Evolutionary conservation across 2,797 vertebrate genomes (phyloP), one percentile per base, ranked within the genome.

Genomic region (Syngnathus rostellatus): DNA sequence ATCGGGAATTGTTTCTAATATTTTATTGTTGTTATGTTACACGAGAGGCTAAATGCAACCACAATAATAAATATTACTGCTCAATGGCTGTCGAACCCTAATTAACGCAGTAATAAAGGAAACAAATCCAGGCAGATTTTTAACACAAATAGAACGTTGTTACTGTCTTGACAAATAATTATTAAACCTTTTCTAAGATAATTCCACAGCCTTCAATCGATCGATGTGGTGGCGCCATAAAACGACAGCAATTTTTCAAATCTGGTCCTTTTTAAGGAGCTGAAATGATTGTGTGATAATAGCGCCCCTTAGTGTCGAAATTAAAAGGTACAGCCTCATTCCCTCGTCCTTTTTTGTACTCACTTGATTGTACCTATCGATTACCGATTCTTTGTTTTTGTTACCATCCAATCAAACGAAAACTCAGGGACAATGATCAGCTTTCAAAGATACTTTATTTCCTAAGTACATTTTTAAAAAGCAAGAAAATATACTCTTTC

Each of bases 401-500:
- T 61, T 62, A n/a, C 21, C 43, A 45, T 43, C 40, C 43, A 43
- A 23, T 31, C 3, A 3, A 3, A 31, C 3, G n/a, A 41, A 45
- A 43, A 45, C 40, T 43, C 39, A 3, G 14, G 31, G 37, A 5
- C 2, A n/a, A 43, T 25, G n/a, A 23, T 62, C 12, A 46, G 41
- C 21, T 62, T 46, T 62, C 3, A 23, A 25, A 25, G 9, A 45
- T 41, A 25, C 59, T 79, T 78, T 78, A 64, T 73, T 82, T 77
- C 86, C 72, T 68, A 81, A 77, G 85, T 81, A 75, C 14, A 11
- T 45, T 85, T 80, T 83, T 82, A 73, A 85, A 93, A 88, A 81
- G 88, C 91, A 92, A 89, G 92, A 94, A 95, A 93, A 96, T 95
- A 94, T 93, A 93, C 90, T 96, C 92, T 93, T 86, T 90, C 75